Base-by-base conservation (phyloP, 2,888 invertebrate species). In the Macaria notata region DNA sequence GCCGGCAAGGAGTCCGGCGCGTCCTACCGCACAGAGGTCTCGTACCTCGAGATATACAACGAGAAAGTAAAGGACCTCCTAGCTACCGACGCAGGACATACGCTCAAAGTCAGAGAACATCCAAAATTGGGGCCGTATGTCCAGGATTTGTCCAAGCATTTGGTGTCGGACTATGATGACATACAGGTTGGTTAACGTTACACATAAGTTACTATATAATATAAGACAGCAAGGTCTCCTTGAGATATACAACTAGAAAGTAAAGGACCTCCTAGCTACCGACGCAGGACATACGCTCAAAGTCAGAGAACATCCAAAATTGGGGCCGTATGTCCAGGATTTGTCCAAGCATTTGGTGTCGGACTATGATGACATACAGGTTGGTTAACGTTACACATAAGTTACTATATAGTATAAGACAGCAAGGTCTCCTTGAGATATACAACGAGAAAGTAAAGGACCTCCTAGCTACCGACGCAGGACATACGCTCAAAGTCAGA, bases 281-380 rank as follows among this genome's bases (percentile, higher is more conserved):
- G 92, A 86, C 80, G 93, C 92, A 46, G 94, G 92, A 0, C 95
- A 96, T 83, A 94, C 94, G 1, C 89, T 97, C 4, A 92, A 94
- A 73, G 96, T 97, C 43, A 86, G 97, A 29, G 96, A 97, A 78
- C 96, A 97, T 83, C 95, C 96, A 0, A 94, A 94, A 65, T 87
- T 94, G 51, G 97, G 97, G 3, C 96, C 96, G 0, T 97, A 96
- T 69, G 98, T 98, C 4, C 96, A 98, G 87, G 96, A 96, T 71
- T 84, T 97, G 66, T 97, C 97, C 0, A 96, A 94, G 71, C 97
- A 97, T 86, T 91, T 96, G 46, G 97, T 97, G 9, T 95, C 95
- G 0, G 96, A 97, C 81, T 97, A 97, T 81, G 93, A 94, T 65
- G 96, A 97, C 79, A 97, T 97, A 79, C 95, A 96, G 93, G 96